Evolutionary conservation across 2,113 vertebrate species (phyloP).

Genomic region (Amazona guildingii): DNA sequence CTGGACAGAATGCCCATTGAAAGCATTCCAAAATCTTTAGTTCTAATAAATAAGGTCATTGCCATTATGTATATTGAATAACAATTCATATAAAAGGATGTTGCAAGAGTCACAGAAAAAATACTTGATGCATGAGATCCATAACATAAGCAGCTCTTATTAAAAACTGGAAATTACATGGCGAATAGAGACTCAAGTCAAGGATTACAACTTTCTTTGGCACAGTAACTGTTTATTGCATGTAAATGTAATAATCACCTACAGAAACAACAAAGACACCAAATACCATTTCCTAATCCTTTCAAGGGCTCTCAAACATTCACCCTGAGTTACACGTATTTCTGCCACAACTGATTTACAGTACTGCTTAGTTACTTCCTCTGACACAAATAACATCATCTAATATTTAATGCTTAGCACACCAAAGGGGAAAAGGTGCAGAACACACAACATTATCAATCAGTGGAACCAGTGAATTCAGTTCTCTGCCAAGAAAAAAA

Average conservation of each 20-base stretch:
- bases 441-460: neutral
- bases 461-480: neutral
- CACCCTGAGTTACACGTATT: neutral
- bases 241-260: neutral
- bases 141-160: neutral
- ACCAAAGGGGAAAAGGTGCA: neutral
- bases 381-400: neutral
- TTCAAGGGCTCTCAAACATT: neutral
- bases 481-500: neutral
- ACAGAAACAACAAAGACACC: neutral
- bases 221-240: neutral
- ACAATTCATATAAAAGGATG: neutral
- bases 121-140: neutral
- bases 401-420: neutral
- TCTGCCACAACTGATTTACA: neutral
- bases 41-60: neutral
- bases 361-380: neutral
- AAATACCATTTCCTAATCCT: neutral
- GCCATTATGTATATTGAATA: neutral
- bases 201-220: neutral
- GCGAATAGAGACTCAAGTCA: neutral
- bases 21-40: neutral
- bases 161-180: neutral
- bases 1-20: neutral
- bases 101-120: neutral